phyloP scores from a whole-genome alignment of 1,140 invertebrate species.

The Euwallacea fornicatus region DNA sequence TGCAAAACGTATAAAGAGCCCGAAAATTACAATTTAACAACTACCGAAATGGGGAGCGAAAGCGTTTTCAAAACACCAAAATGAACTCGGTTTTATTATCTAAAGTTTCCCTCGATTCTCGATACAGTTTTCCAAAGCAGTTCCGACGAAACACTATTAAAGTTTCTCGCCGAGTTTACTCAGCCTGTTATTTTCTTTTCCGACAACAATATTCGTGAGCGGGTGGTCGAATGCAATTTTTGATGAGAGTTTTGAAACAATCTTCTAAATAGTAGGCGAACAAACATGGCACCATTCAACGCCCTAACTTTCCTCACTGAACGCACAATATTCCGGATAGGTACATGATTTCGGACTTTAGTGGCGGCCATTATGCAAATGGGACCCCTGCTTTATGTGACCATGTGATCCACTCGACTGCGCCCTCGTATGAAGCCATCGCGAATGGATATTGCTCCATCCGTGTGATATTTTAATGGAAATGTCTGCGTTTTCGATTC shows the following conservation, averaged over 20 bases:
- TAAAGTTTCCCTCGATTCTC: conserved; percentile 13
- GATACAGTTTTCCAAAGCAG: conserved; percentile 13
- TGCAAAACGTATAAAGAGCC: neutral
- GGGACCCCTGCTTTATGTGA: conserved; percentile 19
- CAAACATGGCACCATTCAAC: neutral
- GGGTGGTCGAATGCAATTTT: neutral
- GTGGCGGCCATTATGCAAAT: conserved; percentile 5
- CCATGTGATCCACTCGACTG: conserved; percentile 32
- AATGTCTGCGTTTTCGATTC: conserved; percentile 27
- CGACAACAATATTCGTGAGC: conserved; percentile 3
- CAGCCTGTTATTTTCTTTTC: conserved; percentile 6
- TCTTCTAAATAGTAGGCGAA: too few species aligned
- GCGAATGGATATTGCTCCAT: conserved; percentile 24
- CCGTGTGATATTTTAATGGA: conserved; percentile 34
- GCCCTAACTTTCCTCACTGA: conserved; percentile 17
- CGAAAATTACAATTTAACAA: conserved; percentile 10
- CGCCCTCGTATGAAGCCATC: conserved; percentile 23
- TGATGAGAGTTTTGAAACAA: neutral
- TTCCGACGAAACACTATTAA: conserved; percentile 9
- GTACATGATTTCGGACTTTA: conserved; percentile 34
- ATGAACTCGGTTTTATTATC: conserved; percentile 10
- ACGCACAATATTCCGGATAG: conserved; percentile 26
- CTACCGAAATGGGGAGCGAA: conserved; percentile 3
- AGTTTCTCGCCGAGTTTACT: conserved; percentile 11
- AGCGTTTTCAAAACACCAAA: conserved; percentile 11